Evolutionary conservation across 37 sponge, comb jelly and placozoan species (phyloP), one percentile per base, ranked within the genome.

Genomic region (Aplysina aerophoba): DNA sequence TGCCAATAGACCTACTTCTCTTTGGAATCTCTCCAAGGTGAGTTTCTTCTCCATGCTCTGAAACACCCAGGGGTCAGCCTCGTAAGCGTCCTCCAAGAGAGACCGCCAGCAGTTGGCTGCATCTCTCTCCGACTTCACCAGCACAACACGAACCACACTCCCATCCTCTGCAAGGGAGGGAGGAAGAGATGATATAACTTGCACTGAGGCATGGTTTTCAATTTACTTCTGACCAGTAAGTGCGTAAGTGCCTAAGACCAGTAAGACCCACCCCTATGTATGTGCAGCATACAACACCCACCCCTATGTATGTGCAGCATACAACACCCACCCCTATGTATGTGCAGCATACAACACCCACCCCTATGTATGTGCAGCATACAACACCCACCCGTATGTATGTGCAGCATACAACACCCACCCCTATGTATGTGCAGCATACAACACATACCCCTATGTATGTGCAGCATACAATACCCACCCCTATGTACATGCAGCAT

Each of bases 31-130:
- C 81, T 97, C 97, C 84, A 97, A 88, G 37, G 97, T 93, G 50
- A 97, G 74, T 73, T 97, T 97, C 89, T 92, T 97, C 88, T 97
- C 95, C 97, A 94, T 97, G 36, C 94, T 62, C 37, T 88, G 69
- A 24, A 97, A 81, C 58, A 75, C 83, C 37, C 37, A 72, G 13
- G 88, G 74, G 50, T 97, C 91, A 41, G 84, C 60, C 31, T 69
- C 78, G 69, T 88, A 97, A 85, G 90, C 65, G 0, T 85, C 88
- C 67, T 84, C 87, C 44, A 94, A 88, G 17, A 97, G 89, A n/a
- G 97, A 92, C 83, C 58, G 79, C 97, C 97, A 97, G 62, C 97
- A 94, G 79, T 90, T 94, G 20, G 84, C 72, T 21, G 95, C 91
- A 53, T 88, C 80, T 82, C 91, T 80, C 17, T 73, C 64, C 30